Conservation (phyloP, 2,888 invertebrate species). For the Hyppa rectilinea region DNA sequence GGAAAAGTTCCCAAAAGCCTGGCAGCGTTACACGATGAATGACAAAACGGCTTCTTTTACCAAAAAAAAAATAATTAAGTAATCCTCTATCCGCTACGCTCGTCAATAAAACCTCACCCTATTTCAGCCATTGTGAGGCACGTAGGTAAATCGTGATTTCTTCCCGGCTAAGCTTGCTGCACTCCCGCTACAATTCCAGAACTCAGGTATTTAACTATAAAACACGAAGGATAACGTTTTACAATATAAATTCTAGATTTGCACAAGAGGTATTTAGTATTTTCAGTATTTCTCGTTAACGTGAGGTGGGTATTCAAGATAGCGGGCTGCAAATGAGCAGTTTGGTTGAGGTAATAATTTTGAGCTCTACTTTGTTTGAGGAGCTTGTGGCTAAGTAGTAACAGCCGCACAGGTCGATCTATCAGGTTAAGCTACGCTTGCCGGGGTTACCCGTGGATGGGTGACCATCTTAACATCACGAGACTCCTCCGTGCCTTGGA, state of each 20-base stretch:
- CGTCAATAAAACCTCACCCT: not conserved
- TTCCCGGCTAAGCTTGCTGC: conserved; percentile 48
- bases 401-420: no score
- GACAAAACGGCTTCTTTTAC: no score
- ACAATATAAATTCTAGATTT: conserved; percentile 50
- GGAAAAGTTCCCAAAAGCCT: no score
- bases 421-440: no score
- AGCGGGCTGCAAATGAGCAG: conserved; percentile 15
- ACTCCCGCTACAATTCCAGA: conserved; percentile 34
- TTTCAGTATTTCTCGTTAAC: conserved; percentile 29
- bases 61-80: not conserved
- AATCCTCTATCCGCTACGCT: conserved; percentile 44
- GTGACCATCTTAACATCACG: no score
- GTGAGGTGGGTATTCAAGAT: conserved; percentile 24
- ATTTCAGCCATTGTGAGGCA: conserved; percentile 48
- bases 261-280: conserved; percentile 38
- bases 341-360: conserved; percentile 11
- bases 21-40: no score
- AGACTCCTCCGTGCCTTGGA: no score
- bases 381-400: no score
- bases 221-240: conserved; percentile 48
- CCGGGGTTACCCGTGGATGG: no score
- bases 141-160: conserved; percentile 71
- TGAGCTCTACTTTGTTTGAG: not conserved
- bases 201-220: conserved; percentile 59